A percentile compares a stretch with the other conserved stretches of the same genome.
phyloP scores from a whole-genome alignment of 2,797 vertebrate species.

The Bovichtus variegatus region DNA sequence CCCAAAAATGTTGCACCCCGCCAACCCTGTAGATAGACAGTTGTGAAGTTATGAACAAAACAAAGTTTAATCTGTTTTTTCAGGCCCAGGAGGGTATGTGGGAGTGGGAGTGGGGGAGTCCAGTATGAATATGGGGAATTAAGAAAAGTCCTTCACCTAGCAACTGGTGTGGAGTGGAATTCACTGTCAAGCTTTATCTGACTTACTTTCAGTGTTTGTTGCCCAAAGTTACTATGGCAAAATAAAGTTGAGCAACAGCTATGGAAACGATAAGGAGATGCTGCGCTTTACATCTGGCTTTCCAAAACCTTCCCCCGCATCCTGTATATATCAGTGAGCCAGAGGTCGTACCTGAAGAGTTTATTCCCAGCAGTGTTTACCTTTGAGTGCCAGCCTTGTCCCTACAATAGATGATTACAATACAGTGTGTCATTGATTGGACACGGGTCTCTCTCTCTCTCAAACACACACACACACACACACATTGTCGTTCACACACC shows the following conservation, averaged over 20 bases:
- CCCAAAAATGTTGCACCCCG: constrained; percentile 76
- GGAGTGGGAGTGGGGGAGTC: constrained; percentile 62
- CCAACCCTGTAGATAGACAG: constrained; percentile 59
- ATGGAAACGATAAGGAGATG: constrained; percentile 45
- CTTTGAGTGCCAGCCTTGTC: constrained; percentile 51
- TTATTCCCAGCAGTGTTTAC: constrained; percentile 66
- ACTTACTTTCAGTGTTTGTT: constrained; percentile 66
- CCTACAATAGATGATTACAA: constrained; percentile 73
- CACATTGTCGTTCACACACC: constrained; percentile 74
- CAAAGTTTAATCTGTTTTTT: constrained; percentile 71
- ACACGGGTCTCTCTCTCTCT: constrained; percentile 37
- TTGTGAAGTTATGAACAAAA: constrained; percentile 61
- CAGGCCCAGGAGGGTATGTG: constrained; percentile 59
- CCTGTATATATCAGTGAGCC: constrained; percentile 14
- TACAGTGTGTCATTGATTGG: constrained; percentile 79
- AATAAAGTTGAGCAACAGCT: constrained; percentile 49
- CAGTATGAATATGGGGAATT: constrained; percentile 75
- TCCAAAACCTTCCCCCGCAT: not conserved
- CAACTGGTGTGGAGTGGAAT: constrained; percentile 80
- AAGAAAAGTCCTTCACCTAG: constrained; percentile 80
- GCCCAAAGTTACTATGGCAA: constrained; percentile 56
- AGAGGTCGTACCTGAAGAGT: constrained; percentile 36
- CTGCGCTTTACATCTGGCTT: constrained; percentile 41
- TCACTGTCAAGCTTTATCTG: constrained; percentile 72
- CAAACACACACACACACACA: constrained; percentile 42